These are phyloP conservation scores for Sepioteuthis lessoniana DNA, from an alignment of 2,888 invertebrate genomes.

Conservation along the genomic window DNA sequence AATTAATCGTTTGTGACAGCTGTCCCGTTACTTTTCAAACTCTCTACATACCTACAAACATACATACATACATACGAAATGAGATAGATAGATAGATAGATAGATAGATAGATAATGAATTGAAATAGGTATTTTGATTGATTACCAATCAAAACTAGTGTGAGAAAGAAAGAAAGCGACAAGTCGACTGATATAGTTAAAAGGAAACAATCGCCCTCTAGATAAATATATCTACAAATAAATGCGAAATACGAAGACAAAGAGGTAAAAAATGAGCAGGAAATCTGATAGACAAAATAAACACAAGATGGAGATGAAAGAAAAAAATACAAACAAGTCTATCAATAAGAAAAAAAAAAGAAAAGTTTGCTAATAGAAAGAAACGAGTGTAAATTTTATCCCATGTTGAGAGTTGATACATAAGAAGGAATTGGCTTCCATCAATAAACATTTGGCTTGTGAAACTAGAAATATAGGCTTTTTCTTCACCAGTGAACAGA, in stretches of 20 bases:
- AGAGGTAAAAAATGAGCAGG: neutral
- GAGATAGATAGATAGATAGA: neutral
- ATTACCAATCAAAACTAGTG: neutral
- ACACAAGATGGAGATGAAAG: slow-evolving; percentile 3
- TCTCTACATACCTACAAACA: no score
- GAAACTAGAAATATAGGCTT: neutral
- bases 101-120: neutral
- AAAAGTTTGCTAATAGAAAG: neutral
- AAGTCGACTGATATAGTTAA: neutral
- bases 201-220: neutral
- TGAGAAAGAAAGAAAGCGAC: neutral
- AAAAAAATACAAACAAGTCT: neutral
- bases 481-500: neutral
- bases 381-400: neutral
- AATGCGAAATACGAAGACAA: neutral
- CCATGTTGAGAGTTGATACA: neutral
- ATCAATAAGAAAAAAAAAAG: neutral
- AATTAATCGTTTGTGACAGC: no score
- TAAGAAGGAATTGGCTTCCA: slow-evolving; percentile 16
- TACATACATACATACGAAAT: no score
- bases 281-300: neutral
- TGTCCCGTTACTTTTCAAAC: no score
- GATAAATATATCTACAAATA: neutral
- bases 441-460: neutral
- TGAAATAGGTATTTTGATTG: neutral